Percentiles rank a stretch among this genome's conserved stretches.
These are phyloP conservation scores for Pangasius sanitwongsei DNA, from an alignment of 2,797 vertebrate species.

Conservation along the genomic window DNA sequence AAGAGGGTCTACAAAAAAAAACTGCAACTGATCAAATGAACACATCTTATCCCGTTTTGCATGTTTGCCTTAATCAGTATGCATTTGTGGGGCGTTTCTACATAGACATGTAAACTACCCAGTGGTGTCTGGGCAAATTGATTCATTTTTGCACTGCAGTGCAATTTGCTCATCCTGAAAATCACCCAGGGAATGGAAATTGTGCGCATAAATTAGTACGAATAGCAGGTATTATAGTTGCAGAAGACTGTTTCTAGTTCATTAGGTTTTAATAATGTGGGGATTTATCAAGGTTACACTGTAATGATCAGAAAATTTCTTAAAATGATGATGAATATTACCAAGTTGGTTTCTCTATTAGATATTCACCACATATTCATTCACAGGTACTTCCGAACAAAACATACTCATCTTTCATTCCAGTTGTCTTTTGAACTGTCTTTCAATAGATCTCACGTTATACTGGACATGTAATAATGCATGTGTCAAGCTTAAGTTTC, in stretches of 20 bases:
- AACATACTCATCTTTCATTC: neutral
- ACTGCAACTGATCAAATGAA: neutral
- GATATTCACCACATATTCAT: neutral
- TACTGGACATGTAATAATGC: neutral
- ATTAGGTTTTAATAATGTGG: neutral
- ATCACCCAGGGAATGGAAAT: neutral
- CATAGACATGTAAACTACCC: neutral
- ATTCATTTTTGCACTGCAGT: too few relatives aligned
- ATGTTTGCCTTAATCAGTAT: neutral
- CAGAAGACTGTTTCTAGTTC: neutral
- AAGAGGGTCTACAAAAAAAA: neutral
- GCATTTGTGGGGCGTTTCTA: neutral
- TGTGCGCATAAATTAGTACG: neutral
- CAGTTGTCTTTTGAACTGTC: neutral
- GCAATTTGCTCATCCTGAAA: neutral
- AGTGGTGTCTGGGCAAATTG: neutral
- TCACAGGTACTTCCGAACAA: neutral
- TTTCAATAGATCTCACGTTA: too few relatives aligned
- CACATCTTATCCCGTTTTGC: neutral
- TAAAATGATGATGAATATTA: constrained; percentile 1
- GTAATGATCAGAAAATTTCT: neutral
- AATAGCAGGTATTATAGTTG: constrained; percentile 12
- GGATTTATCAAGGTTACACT: neutral
- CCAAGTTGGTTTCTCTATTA: neutral
- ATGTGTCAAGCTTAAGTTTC: neutral